Evolutionary conservation across 2,797 vertebrate species (phyloP), one percentile per base, ranked within the genome.

Genomic region (Alfaro cultratus): DNA sequence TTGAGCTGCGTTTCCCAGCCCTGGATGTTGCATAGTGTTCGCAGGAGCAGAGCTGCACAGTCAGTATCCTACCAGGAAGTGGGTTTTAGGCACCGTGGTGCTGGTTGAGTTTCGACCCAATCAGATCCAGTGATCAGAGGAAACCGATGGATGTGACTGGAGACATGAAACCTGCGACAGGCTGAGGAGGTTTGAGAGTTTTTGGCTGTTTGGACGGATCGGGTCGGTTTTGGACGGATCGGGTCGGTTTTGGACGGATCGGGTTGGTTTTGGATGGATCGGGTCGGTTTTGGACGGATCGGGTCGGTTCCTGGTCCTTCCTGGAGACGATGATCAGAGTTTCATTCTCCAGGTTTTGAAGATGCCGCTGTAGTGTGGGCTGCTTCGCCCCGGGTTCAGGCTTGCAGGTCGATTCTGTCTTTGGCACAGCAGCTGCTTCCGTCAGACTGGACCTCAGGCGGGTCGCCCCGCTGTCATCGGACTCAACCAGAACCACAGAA

Each of bases 11-110:
- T 86, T 81, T 34, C 18, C 80, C 49, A 6, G 68, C 55, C 47
- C 51, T 10, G 8, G 41, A 43, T 5, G 78, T 89, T 94, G 94
- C 94, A 95, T 95, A 95, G 93, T 91, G 92, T 91, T 89, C 41
- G 36, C 78, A 75, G 71, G 75, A 74, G 45, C 12, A 53, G 49
- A 53, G 26, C 45, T 21, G 39, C 10, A 34, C 21, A 26, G 5
- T 77, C 49, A 6, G 39, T 68, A 36, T 55, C 41, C 39, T 18
- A 73, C 26, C 70, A 83, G 92, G 85, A 87, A 87, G 85, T 78
- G 9, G 49, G 5, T 21, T 68, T 84, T 74, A 87, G 80, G 81
- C 83, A 85, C 71, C 11, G 74, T 7, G 3, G 74, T 11, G 3
- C 68, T 31, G 29, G 13, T 29, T 26, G 64, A 64, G 60, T 18